Percentiles rank a stretch among this genome's conserved stretches.
Conservation (phyloP, 1,140 invertebrate genomes). For the Temnothorax nylanderi region DNA sequence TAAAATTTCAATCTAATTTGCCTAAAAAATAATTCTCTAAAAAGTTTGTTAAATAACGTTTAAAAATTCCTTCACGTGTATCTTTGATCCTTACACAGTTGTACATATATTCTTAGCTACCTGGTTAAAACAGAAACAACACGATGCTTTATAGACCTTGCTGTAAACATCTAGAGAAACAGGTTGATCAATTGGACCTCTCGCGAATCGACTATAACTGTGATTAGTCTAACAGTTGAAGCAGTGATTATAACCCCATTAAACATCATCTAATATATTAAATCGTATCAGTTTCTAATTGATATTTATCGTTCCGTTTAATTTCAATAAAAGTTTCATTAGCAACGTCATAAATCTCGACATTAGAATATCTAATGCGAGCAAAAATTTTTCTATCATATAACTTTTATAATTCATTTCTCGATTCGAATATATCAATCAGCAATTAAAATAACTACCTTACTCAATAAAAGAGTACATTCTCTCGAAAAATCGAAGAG, state of each 20-base stretch:
- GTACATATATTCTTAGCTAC: neutral
- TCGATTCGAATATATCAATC: neutral
- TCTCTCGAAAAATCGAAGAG: too few species aligned
- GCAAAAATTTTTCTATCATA: neutral
- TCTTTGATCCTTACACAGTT: neutral
- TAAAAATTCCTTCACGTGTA: neutral
- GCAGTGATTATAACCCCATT: neutral
- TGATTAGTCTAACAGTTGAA: neutral
- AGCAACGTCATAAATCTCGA: slow-evolving; percentile 3
- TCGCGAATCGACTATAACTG: neutral
- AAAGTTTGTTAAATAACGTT: neutral
- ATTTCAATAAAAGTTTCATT: slow-evolving; percentile 15
- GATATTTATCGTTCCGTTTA: slow-evolving; percentile 24
- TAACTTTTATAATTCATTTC: neutral
- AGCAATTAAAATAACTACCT: slow-evolving; percentile 15
- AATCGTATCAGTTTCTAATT: neutral
- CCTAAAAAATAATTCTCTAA: neutral
- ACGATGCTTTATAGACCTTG: neutral
- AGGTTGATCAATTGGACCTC: neutral
- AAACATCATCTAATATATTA: slow-evolving; percentile 16
- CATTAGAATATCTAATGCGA: neutral
- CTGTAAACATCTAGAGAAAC: neutral
- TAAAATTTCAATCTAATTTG: neutral
- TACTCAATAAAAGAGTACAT: neutral
- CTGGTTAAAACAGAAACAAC: slow-evolving; percentile 11